Evolutionary conservation across 2,113 vertebrate genomes (phyloP).

Genomic region (Macquaria australasica): DNA sequence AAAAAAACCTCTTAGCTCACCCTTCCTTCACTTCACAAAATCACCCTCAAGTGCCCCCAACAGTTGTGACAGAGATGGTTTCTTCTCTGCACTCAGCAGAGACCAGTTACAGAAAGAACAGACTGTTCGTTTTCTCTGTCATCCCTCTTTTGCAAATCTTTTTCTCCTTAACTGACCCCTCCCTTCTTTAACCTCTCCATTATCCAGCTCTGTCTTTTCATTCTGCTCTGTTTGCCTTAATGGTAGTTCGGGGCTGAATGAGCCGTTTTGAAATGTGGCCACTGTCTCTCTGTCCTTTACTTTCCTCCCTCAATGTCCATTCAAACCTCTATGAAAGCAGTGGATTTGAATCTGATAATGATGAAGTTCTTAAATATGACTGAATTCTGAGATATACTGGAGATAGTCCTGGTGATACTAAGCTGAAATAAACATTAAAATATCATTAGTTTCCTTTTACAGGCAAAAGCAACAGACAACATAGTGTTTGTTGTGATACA

Average conservation of each 20-base stretch:
- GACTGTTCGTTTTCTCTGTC: conserved; percentile 17
- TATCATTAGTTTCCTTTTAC: not conserved
- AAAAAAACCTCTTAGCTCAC: conserved; percentile 3
- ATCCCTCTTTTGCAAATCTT: not conserved
- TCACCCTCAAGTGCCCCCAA: conserved; percentile 17
- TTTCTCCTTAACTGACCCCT: conserved; percentile 15
- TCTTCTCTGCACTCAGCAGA: conserved; percentile 33
- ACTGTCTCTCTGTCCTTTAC: conserved; percentile 19
- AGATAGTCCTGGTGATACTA: not conserved
- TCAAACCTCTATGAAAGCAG: conserved; percentile 21
- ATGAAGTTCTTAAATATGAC: conserved; percentile 6
- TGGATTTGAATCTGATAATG: not conserved
- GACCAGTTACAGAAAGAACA: conserved; percentile 32
- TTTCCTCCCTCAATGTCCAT: not conserved
- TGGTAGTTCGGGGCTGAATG: conserved; percentile 45
- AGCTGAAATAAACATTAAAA: not conserved
- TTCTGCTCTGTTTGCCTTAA: conserved; percentile 48
- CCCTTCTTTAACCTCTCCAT: conserved; percentile 25
- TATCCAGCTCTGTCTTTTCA: conserved; percentile 33
- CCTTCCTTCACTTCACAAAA: conserved; percentile 20
- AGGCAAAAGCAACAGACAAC: not conserved
- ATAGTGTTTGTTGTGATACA: not conserved
- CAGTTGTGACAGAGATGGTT: conserved; percentile 19
- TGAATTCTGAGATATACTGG: not conserved
- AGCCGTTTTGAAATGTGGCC: conserved; percentile 26